Conservation (phyloP, 2,113 vertebrate genomes). For the Hepsetus odoe region DNA sequence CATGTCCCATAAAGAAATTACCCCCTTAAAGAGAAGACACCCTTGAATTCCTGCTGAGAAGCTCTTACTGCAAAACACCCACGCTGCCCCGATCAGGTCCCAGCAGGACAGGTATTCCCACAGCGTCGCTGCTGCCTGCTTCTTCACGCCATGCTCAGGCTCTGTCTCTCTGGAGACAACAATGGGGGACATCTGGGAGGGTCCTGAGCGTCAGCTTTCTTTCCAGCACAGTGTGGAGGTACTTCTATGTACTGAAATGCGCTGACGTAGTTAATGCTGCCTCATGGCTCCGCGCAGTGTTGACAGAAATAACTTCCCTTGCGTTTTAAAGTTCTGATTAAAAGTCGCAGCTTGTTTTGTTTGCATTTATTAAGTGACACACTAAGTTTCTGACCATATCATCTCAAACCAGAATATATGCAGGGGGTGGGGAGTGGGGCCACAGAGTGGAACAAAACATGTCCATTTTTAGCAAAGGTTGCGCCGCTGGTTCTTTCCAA, state of each 20-base stretch:
- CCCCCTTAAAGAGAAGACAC: no score
- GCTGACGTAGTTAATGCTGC: no score
- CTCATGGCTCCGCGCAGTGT: constrained; percentile 15
- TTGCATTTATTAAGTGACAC: no score
- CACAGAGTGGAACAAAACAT: constrained; percentile 1
- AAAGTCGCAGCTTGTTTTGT: no score
- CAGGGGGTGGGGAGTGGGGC: not conserved
- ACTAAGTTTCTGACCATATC: no score
- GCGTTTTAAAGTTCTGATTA: constrained; percentile 31
- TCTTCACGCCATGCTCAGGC: not conserved
- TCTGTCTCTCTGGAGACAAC: not conserved
- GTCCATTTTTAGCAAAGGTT: not conserved
- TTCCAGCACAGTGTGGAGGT: not conserved
- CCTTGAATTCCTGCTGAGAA: not conserved
- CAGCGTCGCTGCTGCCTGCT: not conserved
- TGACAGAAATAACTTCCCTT: no score
- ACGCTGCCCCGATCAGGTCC: not conserved
- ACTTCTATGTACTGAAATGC: no score
- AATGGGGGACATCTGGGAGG: not conserved
- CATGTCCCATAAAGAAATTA: no score
- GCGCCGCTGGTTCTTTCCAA: not conserved
- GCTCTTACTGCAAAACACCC: not conserved
- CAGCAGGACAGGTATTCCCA: not conserved
- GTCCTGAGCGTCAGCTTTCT: not conserved
- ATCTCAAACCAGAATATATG: no score